These are phyloP conservation scores for Eumaeus atala DNA, from an alignment of 1,140 invertebrate species.

Conservation along the genomic window DNA sequence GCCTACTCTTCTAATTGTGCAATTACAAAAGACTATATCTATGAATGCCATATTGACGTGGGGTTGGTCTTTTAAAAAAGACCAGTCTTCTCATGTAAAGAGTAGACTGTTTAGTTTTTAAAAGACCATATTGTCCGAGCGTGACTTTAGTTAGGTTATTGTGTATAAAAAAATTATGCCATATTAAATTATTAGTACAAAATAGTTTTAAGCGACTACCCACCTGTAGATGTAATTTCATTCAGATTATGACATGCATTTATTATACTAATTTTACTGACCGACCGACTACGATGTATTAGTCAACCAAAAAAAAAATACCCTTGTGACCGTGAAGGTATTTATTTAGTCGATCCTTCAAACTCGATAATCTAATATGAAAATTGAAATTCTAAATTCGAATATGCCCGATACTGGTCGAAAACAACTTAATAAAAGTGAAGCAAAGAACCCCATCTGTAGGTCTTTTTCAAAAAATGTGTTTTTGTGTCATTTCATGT, in stretches of 20 bases:
- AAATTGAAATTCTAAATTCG: too few species aligned
- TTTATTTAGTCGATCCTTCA: not conserved
- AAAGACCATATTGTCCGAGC: conserved; percentile 15
- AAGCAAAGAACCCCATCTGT: too few species aligned
- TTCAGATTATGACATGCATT: conserved; percentile 7
- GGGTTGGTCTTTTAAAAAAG: conserved; percentile 11
- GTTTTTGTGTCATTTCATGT: too few species aligned
- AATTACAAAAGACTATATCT: conserved; percentile 13
- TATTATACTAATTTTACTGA: not conserved
- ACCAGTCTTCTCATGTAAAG: not conserved
- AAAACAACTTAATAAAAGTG: too few species aligned
- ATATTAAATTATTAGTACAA: conserved; percentile 51
- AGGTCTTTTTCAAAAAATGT: too few species aligned
- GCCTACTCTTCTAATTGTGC: conserved; percentile 29
- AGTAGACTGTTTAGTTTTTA: conserved; percentile 5
- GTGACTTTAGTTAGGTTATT: conserved; percentile 21
- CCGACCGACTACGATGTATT: not conserved
- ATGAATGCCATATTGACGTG: conserved; percentile 17
- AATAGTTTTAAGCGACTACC: conserved; percentile 35
- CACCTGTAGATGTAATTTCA: conserved; percentile 34
- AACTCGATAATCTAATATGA: not conserved
- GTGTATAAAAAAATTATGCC: conserved; percentile 43
- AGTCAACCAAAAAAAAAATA: not conserved
- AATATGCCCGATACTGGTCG: too few species aligned
- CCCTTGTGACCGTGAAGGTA: not conserved